Evolutionary conservation across 1,140 invertebrate genomes (phyloP), one percentile per base, ranked within the genome.

Genomic region (Ceratina calcarata): DNA sequence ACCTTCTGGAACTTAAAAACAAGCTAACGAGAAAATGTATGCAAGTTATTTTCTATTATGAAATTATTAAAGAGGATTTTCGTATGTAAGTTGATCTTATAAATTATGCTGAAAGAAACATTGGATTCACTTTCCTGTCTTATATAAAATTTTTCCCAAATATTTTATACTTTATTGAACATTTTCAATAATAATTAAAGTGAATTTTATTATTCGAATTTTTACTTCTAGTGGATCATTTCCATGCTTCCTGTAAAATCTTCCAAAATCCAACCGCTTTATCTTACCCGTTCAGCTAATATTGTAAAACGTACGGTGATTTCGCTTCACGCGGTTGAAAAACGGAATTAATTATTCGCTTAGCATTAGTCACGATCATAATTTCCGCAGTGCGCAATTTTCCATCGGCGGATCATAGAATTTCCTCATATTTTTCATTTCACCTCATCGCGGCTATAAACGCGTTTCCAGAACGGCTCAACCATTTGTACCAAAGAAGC

Each of bases 311-410:
- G 37, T n/a, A 62, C 53, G 27, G 65, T n/a, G 51, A 72, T 78
- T 37, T 61, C 13, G 18, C 37, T 20, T 13, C 20, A 62, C 69
- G 37, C 64, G 16, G 49, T 7, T n/a, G 55, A 57, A 62, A 37
- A 61, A 68, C 27, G n/a, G 32, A n/a, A 51, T 55, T 82, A 83
- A 82, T 82, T 82, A 78, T 58, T 66, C 65, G 20, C 37, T 16
- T 1, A 7, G 64, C 70, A 61, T 70, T 82, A 73, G 51, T 72
- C 61, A 64, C 20, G 22, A 72, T 60, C 81, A 49, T 82, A 72
- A 72, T 81, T 55, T 75, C 66, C 68, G 12, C 37, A 24, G 16
- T 10, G 22, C 45, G 64, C 53, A 22, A 77, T 83, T 32, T 53
- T 32, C 15, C 53, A 68, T 37, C 24, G 18, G 32, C 24, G 27